A percentile compares a stretch with the other conserved stretches of the same genome.
Conservation (phyloP, 2,888 invertebrate species). For the Drosophila pullipes region DNA sequence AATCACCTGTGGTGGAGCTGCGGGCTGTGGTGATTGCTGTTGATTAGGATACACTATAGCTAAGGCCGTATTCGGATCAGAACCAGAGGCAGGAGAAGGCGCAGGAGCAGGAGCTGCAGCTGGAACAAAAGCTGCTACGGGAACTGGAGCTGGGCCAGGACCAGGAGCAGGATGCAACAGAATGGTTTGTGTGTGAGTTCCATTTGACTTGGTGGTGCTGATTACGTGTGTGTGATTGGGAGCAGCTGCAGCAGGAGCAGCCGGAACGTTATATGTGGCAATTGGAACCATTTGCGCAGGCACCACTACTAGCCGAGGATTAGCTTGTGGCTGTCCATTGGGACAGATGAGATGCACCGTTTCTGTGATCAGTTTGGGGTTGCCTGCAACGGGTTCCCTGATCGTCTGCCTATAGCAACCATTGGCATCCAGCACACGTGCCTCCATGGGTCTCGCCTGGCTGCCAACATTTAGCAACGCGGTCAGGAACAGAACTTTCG, state of each 20-base stretch:
- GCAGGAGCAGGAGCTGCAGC: background rate
- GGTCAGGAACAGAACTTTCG: constrained; percentile 41
- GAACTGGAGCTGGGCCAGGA: constrained; percentile 9
- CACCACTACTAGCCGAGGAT: constrained; percentile 17
- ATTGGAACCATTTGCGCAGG: constrained; percentile 23
- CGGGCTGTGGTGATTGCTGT: background rate
- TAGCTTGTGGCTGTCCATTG: constrained; percentile 9
- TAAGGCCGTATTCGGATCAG: constrained; percentile 2
- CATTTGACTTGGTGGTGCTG: constrained; percentile 13
- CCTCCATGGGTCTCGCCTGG: constrained; percentile 49
- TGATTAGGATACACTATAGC: constrained; percentile 25
- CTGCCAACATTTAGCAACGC: constrained; percentile 39
- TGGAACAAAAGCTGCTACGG: background rate
- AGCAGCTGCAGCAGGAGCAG: background rate
- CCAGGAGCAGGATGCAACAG: constrained; percentile 3
- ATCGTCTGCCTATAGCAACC: constrained; percentile 70
- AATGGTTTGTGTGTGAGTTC: constrained; percentile 11
- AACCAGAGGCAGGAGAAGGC: background rate
- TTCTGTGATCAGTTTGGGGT: constrained; percentile 56
- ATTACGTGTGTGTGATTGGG: background rate
- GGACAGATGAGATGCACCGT: constrained; percentile 67
- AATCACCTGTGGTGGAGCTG: constrained; percentile 34
- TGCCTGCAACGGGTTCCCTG: constrained; percentile 52
- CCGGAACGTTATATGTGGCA: background rate
- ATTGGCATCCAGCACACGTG: constrained; percentile 41